Base-by-base conservation (phyloP, 2,113 vertebrate species). In the Oncorhynchus keta region DNA sequence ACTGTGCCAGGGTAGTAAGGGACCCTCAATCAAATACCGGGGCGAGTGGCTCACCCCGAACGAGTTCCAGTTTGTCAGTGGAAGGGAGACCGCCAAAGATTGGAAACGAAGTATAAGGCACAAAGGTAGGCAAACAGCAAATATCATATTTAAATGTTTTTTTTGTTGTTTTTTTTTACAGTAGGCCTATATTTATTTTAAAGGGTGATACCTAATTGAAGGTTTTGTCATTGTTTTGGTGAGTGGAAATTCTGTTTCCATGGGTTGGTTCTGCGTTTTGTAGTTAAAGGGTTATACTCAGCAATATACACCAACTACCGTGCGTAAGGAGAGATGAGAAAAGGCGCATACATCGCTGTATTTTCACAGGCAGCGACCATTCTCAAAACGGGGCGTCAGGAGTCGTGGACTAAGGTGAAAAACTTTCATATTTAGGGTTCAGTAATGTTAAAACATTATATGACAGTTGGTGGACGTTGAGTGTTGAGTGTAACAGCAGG, bases 11-110 rank as follows among this genome's bases (percentile, higher is more conserved):
- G 97, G 97, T 76, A 99, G 97, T 89, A 99, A 98, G 49, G 97
- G 97, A 85, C 97, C 97, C 70, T 99, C 97, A 30, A 98, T 99
- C 92, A 97, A 97, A 84, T 96, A 98, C 94, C 90, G 97, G 85
- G 96, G 95, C 72, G 97, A 98, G 93, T 99, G 97, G 97, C 96
- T 98, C 76, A 98, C 97, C 75, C 97, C 97, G 71, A 99, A 99
- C 86, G 97, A 98, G 93, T 98, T 99, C 92, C 97, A 99, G 94
- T 98, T 99, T 81, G 97, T 99, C 89, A 98, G 97, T 92, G 97
- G 97, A 92, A 93, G 97, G n/a, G 97, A 99, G 93, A 98, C 97
- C 3, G 97, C 97, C 86, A 98, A 98, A 91, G 97, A 98, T 86
- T 99, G 97, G 97, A 99, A 99, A 83, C 92, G 97, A 86, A 98